Base-by-base conservation (phyloP, 1,140 invertebrate genomes). In the Lepidostoma basale region DNA sequence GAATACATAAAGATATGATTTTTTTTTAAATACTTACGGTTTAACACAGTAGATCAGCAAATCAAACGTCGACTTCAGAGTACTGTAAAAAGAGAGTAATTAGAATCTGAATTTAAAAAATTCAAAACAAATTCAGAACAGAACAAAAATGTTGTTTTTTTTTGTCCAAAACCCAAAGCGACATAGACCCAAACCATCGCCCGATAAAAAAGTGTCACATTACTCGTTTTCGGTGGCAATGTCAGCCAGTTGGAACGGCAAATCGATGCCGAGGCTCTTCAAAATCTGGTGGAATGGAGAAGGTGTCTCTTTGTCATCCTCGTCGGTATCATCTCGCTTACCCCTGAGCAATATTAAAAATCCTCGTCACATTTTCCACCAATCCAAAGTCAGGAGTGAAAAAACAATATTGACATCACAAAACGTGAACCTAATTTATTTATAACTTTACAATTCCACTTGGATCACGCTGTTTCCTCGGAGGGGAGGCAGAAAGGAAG, bases 1-100 rank as follows among this genome's bases (percentile, higher is more conserved):
- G n/a, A 3, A 18, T 45, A 45, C 18, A 3, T 3, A 16, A 45
- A 45, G 22, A 18, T 3, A 45, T 45, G 8, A 22, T 52, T 52
- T n/a, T 25, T n/a, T 12, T 10, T 22, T 58, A 36, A 6, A 59
- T 73, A 84, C 83, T 81, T 81, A 86, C 85, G 83, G 78, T 72
- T 79, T 83, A 44, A 81, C 78, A 60, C 75, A 77, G 74, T 79
- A 81, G n/a, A 85, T 78, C 74, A 85, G 76, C n/a, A 76, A 72
- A 62, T 81, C 75, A 45, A 84, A 81, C 20, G 79, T 83, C 18
- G 67, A 73, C 74, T 85, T 84, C 64, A 86, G 74, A 20, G 80
- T 80, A 28, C 81, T 82, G 75, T 64, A 78, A 78, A 65, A 70
- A 56, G 22, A 47, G 33, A 67, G 3, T 3, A 22, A 8, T 44